Base-by-base conservation (phyloP, 2,797 vertebrate genomes). In the Poeciliopsis presidionis region DNA sequence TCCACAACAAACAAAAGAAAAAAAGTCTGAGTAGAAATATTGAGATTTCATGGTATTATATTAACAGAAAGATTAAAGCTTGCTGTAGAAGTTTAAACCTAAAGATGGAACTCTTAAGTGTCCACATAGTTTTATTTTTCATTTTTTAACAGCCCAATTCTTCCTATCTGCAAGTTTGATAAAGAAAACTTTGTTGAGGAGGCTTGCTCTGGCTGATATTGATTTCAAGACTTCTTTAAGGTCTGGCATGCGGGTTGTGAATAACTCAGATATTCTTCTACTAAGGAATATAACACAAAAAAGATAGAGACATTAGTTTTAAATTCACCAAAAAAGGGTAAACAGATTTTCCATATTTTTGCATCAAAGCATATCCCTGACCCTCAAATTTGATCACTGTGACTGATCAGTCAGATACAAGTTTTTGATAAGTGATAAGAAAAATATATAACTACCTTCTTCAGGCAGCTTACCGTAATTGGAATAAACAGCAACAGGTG, bases 1-100 rank as follows among this genome's bases (percentile, higher is more conserved):
- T 72, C 43, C 16, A 59, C 65, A 30, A 81, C 28, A 71, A 28
- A 69, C 2, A 33, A 69, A 30, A 72, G 18, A 70, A 76, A 22
- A 22, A 41, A 41, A 7, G 30, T 45, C 49, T 45, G 41, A 45
- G 22, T 22, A 41, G 1, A 67, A 67, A 41, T 67, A 67, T 22
- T 8, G 33, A 67, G 18, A 36, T 41, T 67, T 63, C 11, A 11
- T 69, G 65, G 22, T 45, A 5, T n/a, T 5, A 22, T 22, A 39
- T 2, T 12, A 41, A 67, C 63, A 67, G 3, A 7, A 25, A 69
- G 65, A 69, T 14, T n/a, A 12, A 69, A 69, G 39, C 36, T 67
- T 25, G 20, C 0, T 1, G 36, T 33, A 20, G 33, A 36, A 63
- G 33, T 36, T 36, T 36, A 20, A 18, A 36, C 16, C 18, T 63